Conservation (phyloP, 2,797 vertebrate genomes). For the Gymnocypris eckloni region DNA sequence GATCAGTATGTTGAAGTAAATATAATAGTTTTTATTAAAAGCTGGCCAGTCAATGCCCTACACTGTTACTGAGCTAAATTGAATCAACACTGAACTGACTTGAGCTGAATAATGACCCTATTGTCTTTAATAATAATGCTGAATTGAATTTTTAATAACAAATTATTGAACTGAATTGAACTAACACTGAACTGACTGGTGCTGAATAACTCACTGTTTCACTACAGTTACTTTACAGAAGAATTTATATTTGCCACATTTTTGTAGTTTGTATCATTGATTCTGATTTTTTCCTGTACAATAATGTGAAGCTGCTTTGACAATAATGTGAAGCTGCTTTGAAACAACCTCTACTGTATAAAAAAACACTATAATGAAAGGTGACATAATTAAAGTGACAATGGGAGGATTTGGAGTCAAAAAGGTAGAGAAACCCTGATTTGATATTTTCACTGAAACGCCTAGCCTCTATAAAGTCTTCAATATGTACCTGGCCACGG, state of each 20-base stretch:
- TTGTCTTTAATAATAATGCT: not conserved
- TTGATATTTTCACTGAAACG: not conserved
- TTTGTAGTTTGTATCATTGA: not conserved
- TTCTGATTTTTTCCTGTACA: not conserved
- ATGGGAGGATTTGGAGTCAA: not conserved
- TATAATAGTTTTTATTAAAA: too few species aligned
- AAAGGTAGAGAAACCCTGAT: not conserved
- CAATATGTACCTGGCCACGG: slow-evolving; percentile 84
- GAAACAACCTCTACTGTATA: not conserved
- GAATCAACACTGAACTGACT: not conserved
- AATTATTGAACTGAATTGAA: not conserved
- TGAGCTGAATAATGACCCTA: not conserved
- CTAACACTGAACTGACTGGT: not conserved
- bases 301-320: not conserved
- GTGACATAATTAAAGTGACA: not conserved
- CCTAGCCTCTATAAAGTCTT: not conserved
- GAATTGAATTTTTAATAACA: not conserved
- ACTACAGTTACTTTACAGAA: not conserved
- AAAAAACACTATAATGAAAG: not conserved
- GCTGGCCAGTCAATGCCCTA: too few species aligned
- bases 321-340: not conserved
- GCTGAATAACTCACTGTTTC: not conserved
- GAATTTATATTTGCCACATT: not conserved
- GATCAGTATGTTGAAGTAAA: too few species aligned
- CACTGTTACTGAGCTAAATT: not conserved